Percentiles rank a stretch among this genome's conserved stretches.
Conservation (phyloP, 1,140 invertebrate genomes). For the Brachionus sp. region DNA sequence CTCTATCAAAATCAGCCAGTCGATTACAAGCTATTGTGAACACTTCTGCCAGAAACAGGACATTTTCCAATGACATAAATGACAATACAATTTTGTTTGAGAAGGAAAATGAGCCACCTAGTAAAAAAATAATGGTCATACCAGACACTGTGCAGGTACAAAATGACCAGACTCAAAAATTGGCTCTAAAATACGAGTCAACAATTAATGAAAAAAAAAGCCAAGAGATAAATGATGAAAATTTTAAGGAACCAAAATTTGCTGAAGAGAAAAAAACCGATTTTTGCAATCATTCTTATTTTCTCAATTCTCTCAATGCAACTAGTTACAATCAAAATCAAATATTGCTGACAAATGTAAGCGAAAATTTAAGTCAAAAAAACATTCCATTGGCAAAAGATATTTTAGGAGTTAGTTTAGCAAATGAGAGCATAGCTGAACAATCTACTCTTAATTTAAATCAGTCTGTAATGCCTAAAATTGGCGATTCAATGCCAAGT, state of each 20-base stretch:
- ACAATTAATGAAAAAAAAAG: not conserved
- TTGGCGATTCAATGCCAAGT: not conserved
- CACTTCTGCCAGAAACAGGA: not conserved
- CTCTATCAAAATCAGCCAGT: constrained; percentile 30
- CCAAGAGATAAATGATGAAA: not conserved
- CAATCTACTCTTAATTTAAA: not conserved
- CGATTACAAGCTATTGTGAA: not conserved
- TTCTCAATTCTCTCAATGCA: not conserved
- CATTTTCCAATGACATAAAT: not conserved
- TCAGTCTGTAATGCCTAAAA: not conserved
- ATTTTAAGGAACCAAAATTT: not conserved
- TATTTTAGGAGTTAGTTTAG: constrained; percentile 8
- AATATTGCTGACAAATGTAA: not conserved
- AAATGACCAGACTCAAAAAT: not conserved
- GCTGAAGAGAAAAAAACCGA: not conserved
- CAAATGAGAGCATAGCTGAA: not conserved
- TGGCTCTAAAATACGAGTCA: not conserved
- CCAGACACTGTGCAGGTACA: not conserved
- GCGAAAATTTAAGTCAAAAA: not conserved
- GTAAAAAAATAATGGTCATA: not conserved
- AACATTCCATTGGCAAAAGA: not conserved
- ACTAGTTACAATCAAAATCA: constrained; percentile 8
- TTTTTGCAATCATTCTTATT: constrained; percentile 1
- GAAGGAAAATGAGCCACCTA: not conserved
- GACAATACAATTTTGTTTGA: not conserved